phyloP scores from a whole-genome alignment of 1,140 invertebrate species.

The Battus philenor region DNA sequence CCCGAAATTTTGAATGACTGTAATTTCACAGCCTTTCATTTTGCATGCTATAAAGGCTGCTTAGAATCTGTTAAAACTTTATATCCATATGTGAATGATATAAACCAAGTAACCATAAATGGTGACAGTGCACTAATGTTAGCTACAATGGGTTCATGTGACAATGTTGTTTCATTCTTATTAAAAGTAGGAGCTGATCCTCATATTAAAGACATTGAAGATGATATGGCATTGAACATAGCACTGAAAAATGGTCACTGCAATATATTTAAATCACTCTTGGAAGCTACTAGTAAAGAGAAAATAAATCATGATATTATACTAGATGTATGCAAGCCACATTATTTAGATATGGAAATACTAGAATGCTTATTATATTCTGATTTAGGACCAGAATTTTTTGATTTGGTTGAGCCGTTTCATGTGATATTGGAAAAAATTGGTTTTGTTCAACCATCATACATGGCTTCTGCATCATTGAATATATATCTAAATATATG shows the following conservation, averaged over 20 bases:
- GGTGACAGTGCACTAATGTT: conserved; percentile 60
- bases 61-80: conserved; percentile 44
- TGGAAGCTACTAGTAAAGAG: conserved; percentile 40
- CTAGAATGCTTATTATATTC: conserved; percentile 49
- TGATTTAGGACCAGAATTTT: conserved; percentile 62
- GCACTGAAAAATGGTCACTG: conserved; percentile 46
- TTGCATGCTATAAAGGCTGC: conserved; percentile 70
- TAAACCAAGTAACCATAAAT: conserved; percentile 51
- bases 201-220: conserved; percentile 45
- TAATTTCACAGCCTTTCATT: conserved; percentile 77
- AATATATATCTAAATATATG: conserved; percentile 63
- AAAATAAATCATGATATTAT: conserved; percentile 58
- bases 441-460: conserved; percentile 41
- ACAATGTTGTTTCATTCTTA: conserved; percentile 53
- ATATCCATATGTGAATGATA: conserved; percentile 52
- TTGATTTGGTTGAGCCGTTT: conserved; percentile 52
- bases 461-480: conserved; percentile 52
- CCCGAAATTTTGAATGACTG: conserved; percentile 76
- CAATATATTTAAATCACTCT: conserved; percentile 50
- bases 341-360: conserved; percentile 64
- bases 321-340: conserved; percentile 60
- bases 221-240: conserved; percentile 47
- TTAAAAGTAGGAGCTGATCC: conserved; percentile 59
- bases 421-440: conserved; percentile 48
- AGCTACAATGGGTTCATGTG: conserved; percentile 44